Evolutionary conservation across 2,888 invertebrate species (phyloP).

Genomic region (Drosophila bunnanda): DNA sequence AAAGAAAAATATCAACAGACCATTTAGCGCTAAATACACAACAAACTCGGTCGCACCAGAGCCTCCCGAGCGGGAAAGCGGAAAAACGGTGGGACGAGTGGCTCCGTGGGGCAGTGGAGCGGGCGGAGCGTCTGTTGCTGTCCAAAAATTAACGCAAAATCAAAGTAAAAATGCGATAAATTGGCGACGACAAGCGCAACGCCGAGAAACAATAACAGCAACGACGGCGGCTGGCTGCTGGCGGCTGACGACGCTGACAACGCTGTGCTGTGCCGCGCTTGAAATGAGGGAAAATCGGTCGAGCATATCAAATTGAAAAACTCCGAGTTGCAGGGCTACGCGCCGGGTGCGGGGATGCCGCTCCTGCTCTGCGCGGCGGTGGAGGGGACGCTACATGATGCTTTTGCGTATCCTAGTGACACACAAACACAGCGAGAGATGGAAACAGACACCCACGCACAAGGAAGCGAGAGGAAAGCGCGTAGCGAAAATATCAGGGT

Average conservation of each 20-base stretch:
- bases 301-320: constrained; percentile 81
- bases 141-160: constrained; percentile 78
- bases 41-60: constrained; percentile 19
- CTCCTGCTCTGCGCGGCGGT: constrained; percentile 5
- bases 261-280: constrained; percentile 59
- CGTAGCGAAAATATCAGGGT: constrained; percentile 57
- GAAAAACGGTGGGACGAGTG: not conserved
- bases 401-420: constrained; percentile 79
- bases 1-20: constrained; percentile 55
- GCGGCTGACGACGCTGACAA: constrained; percentile 39
- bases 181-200: constrained; percentile 77
- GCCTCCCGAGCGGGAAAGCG: constrained; percentile 17
- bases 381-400: constrained; percentile 56
- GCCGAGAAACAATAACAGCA: constrained; percentile 53
- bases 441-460: constrained; percentile 51
- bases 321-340: constrained; percentile 70
- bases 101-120: not conserved
- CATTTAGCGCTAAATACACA: constrained; percentile 69
- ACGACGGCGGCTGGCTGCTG: constrained; percentile 26
- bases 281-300: constrained; percentile 80
- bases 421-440: constrained; percentile 65
- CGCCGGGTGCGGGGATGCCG: constrained; percentile 6
- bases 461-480: constrained; percentile 55
- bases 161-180: constrained; percentile 79
- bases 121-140: constrained; percentile 35